Evolutionary conservation across 2,888 invertebrate genomes (phyloP).

Genomic region (Acrobasis repandana): DNA sequence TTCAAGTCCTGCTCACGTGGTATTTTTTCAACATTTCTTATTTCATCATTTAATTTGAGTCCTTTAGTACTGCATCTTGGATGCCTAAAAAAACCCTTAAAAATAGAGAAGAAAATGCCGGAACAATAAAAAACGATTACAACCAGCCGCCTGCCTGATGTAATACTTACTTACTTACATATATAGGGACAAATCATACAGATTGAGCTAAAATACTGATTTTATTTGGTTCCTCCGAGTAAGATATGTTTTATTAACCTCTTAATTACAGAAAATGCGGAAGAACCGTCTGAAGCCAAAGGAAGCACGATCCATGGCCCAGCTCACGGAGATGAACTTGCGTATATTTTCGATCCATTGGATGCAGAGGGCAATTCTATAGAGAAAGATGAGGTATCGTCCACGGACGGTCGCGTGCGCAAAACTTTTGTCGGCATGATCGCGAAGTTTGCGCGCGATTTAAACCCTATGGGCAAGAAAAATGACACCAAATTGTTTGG

Average conservation of each 20-base stretch:
- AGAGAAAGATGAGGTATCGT: slow-evolving; percentile 53
- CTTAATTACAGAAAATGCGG: slow-evolving; percentile 38
- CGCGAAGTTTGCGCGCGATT: slow-evolving; percentile 84
- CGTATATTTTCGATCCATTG: slow-evolving; percentile 87
- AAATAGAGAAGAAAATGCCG: too few species aligned
- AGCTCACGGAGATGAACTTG: slow-evolving; percentile 88
- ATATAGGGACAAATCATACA: too few species aligned
- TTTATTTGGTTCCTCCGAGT: too few species aligned
- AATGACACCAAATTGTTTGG: slow-evolving; percentile 41
- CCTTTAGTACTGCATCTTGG: too few species aligned
- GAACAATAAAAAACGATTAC: too few species aligned
- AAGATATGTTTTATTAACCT: background rate
- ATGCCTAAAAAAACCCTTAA: too few species aligned
- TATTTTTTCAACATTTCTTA: too few species aligned
- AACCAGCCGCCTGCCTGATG: too few species aligned
- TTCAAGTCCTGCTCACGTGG: too few species aligned
- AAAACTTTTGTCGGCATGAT: slow-evolving; percentile 86
- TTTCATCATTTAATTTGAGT: too few species aligned
- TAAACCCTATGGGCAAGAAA: slow-evolving; percentile 40
- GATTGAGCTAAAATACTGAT: too few species aligned
- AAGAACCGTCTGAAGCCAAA: slow-evolving; percentile 29
- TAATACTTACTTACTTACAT: too few species aligned
- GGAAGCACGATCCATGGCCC: slow-evolving; percentile 56
- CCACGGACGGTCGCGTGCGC: slow-evolving; percentile 85
- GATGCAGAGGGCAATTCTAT: slow-evolving; percentile 83